phyloP scores from a whole-genome alignment of 2,113 vertebrate species.

The Acanthisitta chloris region DNA sequence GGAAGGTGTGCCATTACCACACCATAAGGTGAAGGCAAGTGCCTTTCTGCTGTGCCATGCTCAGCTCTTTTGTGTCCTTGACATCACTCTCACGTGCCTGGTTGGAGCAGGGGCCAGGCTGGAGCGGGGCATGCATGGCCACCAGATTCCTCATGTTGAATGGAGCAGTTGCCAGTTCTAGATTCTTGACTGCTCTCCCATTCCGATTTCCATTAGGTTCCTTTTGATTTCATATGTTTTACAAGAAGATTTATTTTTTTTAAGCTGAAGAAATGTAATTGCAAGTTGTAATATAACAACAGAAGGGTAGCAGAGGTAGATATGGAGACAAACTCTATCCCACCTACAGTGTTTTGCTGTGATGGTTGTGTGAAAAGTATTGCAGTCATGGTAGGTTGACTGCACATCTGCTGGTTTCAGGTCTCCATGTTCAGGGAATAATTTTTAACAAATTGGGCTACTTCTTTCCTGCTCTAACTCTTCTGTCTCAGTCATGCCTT shows the following conservation, averaged over 20 bases:
- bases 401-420: neutral
- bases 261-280: neutral
- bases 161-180: neutral
- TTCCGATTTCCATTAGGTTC: neutral
- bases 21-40: neutral
- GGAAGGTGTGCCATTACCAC: neutral
- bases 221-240: neutral
- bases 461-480: neutral
- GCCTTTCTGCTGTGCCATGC: neutral
- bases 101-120: neutral
- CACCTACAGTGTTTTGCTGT: neutral
- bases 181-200: neutral
- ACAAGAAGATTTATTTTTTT: neutral
- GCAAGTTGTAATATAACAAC: neutral
- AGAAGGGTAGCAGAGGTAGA: neutral
- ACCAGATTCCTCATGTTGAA: neutral
- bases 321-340: neutral
- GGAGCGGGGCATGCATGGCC: rapidly evolving
- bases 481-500: neutral
- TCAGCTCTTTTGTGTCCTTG: neutral
- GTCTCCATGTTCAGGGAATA: neutral
- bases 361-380: neutral
- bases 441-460: neutral
- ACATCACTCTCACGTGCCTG: neutral
- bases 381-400: neutral